Evolutionary conservation across 2,797 vertebrate genomes (phyloP).

Genomic region (Eulemur coronatus): DNA sequence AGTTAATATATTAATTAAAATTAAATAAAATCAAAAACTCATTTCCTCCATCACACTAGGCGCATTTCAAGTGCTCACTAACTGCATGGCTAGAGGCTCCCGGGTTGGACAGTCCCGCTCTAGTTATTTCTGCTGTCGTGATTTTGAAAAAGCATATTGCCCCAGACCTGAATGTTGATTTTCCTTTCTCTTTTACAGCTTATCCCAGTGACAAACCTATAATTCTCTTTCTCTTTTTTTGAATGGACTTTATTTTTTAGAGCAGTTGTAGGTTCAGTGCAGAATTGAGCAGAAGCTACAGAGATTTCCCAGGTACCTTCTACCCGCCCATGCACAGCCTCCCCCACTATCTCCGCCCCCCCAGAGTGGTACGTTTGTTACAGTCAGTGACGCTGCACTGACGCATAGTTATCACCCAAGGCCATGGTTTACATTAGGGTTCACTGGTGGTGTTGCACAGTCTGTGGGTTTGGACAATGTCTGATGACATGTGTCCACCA

Average conservation of each 20-base stretch:
- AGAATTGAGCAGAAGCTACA: background rate
- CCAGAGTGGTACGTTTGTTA: background rate
- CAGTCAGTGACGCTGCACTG: fast-evolving
- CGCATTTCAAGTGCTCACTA: background rate
- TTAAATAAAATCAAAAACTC: background rate
- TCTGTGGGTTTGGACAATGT: background rate
- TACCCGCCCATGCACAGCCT: background rate
- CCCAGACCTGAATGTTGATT: background rate
- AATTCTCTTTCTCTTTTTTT: background rate
- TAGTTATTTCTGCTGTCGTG: background rate
- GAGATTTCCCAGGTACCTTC: background rate
- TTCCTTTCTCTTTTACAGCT: background rate
- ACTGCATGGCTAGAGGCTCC: background rate
- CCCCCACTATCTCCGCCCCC: background rate
- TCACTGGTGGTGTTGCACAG: background rate
- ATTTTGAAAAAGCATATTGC: background rate
- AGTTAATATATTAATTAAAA: background rate
- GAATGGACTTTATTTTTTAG: background rate
- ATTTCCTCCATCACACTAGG: background rate
- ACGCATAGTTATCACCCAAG: background rate
- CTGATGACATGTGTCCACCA: fast-evolving
- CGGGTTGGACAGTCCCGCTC: background rate
- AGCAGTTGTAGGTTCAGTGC: background rate
- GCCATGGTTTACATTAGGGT: background rate
- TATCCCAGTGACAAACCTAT: background rate